phyloP scores from a whole-genome alignment of 2,888 invertebrate species.

The Cataglyphis cursor region DNA sequence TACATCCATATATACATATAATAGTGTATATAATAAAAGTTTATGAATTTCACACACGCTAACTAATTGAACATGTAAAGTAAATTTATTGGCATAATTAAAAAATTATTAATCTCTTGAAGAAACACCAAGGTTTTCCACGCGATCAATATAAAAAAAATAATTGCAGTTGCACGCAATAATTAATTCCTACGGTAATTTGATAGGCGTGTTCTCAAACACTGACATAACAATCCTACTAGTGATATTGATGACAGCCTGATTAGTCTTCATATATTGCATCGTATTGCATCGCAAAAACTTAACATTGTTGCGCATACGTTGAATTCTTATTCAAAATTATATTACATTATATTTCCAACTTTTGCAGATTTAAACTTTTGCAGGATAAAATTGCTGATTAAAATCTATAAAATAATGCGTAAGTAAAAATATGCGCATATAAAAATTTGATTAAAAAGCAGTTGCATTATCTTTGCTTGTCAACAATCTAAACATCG shows the following conservation, averaged over 20 bases:
- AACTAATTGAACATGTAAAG: background rate
- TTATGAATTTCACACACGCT: background rate
- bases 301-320: slow-evolving; percentile 13
- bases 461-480: background rate
- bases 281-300: slow-evolving; percentile 16
- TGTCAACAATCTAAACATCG: background rate
- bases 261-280: slow-evolving; percentile 27
- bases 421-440: background rate
- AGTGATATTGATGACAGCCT: slow-evolving; percentile 39
- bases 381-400: background rate
- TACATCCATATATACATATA: background rate
- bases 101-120: slow-evolving; percentile 33
- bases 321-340: slow-evolving; percentile 20
- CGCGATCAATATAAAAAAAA: slow-evolving; percentile 16
- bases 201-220: slow-evolving; percentile 50
- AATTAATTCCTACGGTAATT: slow-evolving; percentile 50
- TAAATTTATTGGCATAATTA: slow-evolving; percentile 18
- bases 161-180: slow-evolving; percentile 35
- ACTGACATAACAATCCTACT: slow-evolving; percentile 14
- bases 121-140: slow-evolving; percentile 32
- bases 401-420: background rate
- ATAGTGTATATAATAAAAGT: background rate
- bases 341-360: background rate
- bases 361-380: background rate
- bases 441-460: background rate